Evolutionary conservation across 2,888 invertebrate species (phyloP).

Genomic region (Athripsodes cinereus): DNA sequence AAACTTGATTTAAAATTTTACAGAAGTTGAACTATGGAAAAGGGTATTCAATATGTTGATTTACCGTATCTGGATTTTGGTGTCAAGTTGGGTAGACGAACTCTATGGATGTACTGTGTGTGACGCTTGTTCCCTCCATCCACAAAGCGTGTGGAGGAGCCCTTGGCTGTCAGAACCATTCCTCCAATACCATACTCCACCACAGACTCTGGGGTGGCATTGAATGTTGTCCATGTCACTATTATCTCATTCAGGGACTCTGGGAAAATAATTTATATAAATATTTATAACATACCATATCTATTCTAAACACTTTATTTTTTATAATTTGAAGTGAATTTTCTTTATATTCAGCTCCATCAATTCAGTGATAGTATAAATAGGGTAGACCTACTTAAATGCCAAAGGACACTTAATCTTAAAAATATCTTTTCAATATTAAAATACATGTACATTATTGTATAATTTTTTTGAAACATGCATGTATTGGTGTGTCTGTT

Average conservation of each 20-base stretch:
- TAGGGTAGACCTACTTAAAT: too few relatives aligned
- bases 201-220: conserved; percentile 57
- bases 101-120: conserved; percentile 74
- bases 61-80: conserved; percentile 60
- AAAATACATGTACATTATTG: too few relatives aligned
- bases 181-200: conserved; percentile 69
- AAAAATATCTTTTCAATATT: too few relatives aligned
- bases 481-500: too few relatives aligned
- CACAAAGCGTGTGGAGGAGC: conserved; percentile 57
- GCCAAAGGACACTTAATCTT: too few relatives aligned
- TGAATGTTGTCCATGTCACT: conserved; percentile 78
- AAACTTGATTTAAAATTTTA: too few relatives aligned
- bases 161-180: conserved; percentile 50
- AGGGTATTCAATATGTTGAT: conserved; percentile 26
- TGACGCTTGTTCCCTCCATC: conserved; percentile 65
- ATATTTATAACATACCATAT: not conserved
- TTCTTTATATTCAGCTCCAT: too few relatives aligned
- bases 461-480: too few relatives aligned
- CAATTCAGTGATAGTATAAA: too few relatives aligned
- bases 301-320: too few relatives aligned
- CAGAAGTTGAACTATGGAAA: too few relatives aligned
- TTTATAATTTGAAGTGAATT: too few relatives aligned
- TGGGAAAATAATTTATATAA: not conserved
- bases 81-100: conserved; percentile 53
- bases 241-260: conserved; percentile 58